phyloP scores from a whole-genome alignment of 2,888 invertebrate species.

The Microctonus brassicae region DNA sequence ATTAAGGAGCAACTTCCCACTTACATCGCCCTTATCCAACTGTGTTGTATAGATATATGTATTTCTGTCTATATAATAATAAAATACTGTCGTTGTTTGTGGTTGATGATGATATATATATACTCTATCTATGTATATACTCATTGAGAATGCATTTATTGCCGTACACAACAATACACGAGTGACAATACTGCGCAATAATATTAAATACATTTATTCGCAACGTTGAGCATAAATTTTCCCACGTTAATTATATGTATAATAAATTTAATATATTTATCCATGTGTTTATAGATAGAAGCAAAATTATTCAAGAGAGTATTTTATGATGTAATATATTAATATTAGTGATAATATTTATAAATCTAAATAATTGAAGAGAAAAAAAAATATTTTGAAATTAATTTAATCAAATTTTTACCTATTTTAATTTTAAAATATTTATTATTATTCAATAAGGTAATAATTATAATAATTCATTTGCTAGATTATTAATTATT shows the following conservation, averaged over 20 bases:
- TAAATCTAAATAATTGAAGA: too few relatives aligned
- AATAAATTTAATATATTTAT: background rate
- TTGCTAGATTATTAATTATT: too few relatives aligned
- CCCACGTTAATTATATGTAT: background rate
- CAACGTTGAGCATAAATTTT: background rate
- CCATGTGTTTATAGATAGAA: too few relatives aligned
- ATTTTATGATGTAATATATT: too few relatives aligned
- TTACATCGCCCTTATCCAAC: slow-evolving; percentile 50
- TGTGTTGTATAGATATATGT: background rate
- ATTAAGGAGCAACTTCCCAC: slow-evolving; percentile 59
- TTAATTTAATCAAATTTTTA: too few relatives aligned
- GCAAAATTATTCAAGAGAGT: too few relatives aligned
- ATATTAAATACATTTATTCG: background rate
- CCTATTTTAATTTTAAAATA: too few relatives aligned
- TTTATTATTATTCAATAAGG: too few relatives aligned
- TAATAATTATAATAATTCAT: too few relatives aligned
- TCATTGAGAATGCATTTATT: slow-evolving; percentile 1
- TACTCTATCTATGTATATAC: background rate
- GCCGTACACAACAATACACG: background rate
- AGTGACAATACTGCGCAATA: background rate
- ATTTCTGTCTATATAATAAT: background rate
- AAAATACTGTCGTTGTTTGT: background rate
- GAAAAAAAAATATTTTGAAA: too few relatives aligned
- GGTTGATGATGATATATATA: slow-evolving; percentile 3
- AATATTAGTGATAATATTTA: too few relatives aligned